Conservation (phyloP, 1,140 invertebrate genomes). For the Papilio machaon region DNA sequence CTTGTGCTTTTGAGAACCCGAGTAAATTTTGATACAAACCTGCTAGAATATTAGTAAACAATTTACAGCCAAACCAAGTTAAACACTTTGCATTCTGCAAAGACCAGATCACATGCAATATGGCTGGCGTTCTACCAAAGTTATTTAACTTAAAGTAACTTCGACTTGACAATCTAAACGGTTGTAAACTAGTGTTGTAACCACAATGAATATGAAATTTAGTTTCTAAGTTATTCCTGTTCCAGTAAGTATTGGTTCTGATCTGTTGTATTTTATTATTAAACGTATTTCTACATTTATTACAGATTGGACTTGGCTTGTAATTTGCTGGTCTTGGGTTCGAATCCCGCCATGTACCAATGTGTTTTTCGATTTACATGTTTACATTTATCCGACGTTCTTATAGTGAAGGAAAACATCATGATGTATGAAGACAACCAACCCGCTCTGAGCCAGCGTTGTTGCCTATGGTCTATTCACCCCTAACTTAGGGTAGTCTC, state of each 20-base stretch:
- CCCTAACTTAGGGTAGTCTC: too few relatives aligned
- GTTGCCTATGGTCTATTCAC: too few relatives aligned
- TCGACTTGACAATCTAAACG: slow-evolving; percentile 2
- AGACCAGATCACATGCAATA: background rate
- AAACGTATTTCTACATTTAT: background rate
- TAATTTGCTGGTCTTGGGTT: too few relatives aligned
- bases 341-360: too few relatives aligned
- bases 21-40: background rate
- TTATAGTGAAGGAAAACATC: too few relatives aligned
- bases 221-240: background rate
- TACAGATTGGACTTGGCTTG: background rate
- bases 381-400: too few relatives aligned
- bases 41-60: background rate
- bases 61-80: background rate
- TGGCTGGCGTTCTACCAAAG: background rate
- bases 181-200: background rate
- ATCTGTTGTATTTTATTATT: background rate
- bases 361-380: too few relatives aligned
- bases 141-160: slow-evolving; percentile 8
- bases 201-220: background rate
- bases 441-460: too few relatives aligned
- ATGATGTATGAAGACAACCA: too few relatives aligned
- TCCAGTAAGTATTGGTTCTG: background rate
- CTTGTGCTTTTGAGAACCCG: too few relatives aligned
- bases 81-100: background rate